Conservation (phyloP, 2,888 invertebrate genomes). For the Cataglyphis rosenhaueri region DNA sequence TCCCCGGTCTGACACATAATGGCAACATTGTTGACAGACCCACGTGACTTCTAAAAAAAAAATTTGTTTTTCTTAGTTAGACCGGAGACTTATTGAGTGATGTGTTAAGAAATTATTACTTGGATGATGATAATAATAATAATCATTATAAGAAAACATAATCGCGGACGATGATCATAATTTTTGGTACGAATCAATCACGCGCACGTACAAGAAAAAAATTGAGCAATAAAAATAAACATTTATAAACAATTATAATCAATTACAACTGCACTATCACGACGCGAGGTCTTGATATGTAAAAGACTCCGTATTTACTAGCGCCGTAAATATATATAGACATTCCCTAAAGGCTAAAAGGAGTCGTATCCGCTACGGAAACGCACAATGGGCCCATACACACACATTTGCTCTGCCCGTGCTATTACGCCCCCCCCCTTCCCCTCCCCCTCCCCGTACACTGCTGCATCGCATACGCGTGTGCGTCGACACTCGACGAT, state of each 20-base stretch:
- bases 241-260: background rate
- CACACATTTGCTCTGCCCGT: slow-evolving; percentile 62
- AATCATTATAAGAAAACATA: background rate
- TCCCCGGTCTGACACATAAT: no score
- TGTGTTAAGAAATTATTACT: background rate
- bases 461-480: slow-evolving; percentile 62
- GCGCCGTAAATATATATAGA: slow-evolving; percentile 55
- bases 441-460: slow-evolving; percentile 53
- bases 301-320: slow-evolving; percentile 47
- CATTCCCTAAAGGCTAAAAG: slow-evolving; percentile 73
- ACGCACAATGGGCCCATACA: slow-evolving; percentile 70
- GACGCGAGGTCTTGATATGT: slow-evolving; percentile 31
- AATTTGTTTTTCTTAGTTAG: no score
- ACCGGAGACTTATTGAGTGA: no score
- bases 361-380: slow-evolving; percentile 76
- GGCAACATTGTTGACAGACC: no score
- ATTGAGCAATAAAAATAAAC: no score
- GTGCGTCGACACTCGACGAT: slow-evolving; percentile 59
- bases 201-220: background rate
- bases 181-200: background rate
- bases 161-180: background rate
- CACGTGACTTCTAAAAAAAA: no score
- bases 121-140: background rate
- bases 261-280: slow-evolving; percentile 24
- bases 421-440: slow-evolving; percentile 70